Conservation (phyloP, 2,797 vertebrate genomes). For the Tolypeutes matacus region DNA sequence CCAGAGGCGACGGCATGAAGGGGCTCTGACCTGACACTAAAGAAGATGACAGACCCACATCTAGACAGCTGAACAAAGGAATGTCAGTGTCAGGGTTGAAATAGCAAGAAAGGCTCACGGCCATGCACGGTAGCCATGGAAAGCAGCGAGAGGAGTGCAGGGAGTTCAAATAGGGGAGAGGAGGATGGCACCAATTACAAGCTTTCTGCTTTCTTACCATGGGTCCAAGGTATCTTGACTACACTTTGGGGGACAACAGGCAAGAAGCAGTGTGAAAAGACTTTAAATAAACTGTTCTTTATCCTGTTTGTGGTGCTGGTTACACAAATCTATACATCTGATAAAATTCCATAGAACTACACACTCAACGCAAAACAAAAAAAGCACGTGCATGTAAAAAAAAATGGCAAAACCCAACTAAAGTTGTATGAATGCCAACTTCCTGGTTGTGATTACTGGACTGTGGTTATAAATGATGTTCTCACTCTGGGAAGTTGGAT, state of each 20-base stretch:
- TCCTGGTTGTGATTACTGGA: not conserved
- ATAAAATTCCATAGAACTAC: not conserved
- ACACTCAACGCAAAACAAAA: not conserved
- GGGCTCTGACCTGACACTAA: not conserved
- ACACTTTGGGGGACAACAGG: not conserved
- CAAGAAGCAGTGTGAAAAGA: not conserved
- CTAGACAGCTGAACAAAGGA: not conserved
- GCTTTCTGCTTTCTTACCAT: not conserved
- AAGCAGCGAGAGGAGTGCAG: fast-evolving
- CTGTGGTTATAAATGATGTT: not conserved
- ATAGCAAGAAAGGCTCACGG: not conserved
- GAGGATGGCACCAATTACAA: fast-evolving
- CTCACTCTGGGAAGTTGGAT: not conserved
- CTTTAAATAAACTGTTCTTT: too few species aligned
- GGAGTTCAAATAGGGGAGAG: too few species aligned
- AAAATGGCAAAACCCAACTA: not conserved
- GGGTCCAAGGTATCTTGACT: too few species aligned
- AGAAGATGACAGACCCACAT: not conserved
- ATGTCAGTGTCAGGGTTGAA: not conserved
- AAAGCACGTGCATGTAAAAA: too few species aligned
- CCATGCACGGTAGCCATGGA: not conserved
- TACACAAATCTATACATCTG: not conserved
- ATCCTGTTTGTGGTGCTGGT: fast-evolving
- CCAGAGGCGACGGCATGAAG: not conserved
- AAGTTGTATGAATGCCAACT: not conserved